These are phyloP conservation scores for Ammodytes dubius DNA, from an alignment of 2,113 vertebrate species.

Conservation along the genomic window DNA sequence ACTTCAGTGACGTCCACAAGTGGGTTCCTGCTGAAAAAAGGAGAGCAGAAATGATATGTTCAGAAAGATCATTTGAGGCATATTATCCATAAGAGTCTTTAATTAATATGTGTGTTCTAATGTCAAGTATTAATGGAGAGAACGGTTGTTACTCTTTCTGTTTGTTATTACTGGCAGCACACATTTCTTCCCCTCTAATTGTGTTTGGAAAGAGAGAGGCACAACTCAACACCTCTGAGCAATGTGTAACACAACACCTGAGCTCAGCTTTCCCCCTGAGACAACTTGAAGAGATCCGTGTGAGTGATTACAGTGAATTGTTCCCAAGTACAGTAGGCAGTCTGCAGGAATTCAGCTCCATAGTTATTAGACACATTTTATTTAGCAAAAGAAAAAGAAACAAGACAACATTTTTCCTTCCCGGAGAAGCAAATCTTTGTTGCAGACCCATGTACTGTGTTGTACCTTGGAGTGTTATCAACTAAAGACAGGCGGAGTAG, in stretches of 20 bases:
- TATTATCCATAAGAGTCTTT: too few relatives aligned
- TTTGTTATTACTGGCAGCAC: not conserved
- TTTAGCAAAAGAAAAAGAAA: not conserved
- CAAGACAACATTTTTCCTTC: not conserved
- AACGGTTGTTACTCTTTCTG: not conserved
- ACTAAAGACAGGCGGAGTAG: not conserved
- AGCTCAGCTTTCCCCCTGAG: constrained; percentile 44
- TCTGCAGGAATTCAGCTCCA: not conserved
- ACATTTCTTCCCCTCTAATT: constrained; percentile 5
- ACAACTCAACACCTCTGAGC: constrained; percentile 28
- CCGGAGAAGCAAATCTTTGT: constrained; percentile 35
- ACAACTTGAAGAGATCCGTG: constrained; percentile 40
- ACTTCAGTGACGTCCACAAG: constrained; percentile 49
- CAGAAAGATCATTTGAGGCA: too few relatives aligned
- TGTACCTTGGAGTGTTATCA: constrained; percentile 38
- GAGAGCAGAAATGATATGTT: not conserved
- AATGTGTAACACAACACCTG: constrained; percentile 56
- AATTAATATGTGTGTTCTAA: not conserved
- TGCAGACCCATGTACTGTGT: not conserved
- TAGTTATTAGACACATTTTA: not conserved
- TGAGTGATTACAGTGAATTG: not conserved
- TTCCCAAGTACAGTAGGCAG: not conserved
- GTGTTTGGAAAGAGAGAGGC: constrained; percentile 25
- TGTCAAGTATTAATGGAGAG: constrained; percentile 10
- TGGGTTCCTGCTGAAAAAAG: constrained; percentile 52